These are phyloP conservation scores for Pantherophis vulpinus DNA, from an alignment of 2,797 vertebrate species.

Conservation along the genomic window DNA sequence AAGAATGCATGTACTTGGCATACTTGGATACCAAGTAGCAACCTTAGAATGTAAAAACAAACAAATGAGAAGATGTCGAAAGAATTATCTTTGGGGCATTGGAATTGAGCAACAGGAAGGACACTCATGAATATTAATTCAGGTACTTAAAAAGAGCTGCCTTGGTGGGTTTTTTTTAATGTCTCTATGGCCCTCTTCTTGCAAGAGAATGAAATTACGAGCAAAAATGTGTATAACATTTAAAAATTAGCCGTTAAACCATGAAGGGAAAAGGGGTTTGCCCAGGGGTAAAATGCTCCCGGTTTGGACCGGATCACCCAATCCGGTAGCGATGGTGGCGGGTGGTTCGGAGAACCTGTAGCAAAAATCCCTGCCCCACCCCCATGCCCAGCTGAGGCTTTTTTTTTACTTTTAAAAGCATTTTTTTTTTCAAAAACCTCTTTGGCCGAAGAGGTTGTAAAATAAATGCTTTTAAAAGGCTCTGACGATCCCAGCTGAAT, in stretches of 20 bases:
- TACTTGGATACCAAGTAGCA: background rate
- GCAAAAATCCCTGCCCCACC: too few species aligned
- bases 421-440: too few species aligned
- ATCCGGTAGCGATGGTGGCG: too few species aligned
- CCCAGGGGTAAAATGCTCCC: too few species aligned
- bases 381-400: too few species aligned
- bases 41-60: background rate
- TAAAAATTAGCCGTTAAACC: background rate
- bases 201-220: background rate
- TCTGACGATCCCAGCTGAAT: too few species aligned
- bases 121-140: background rate
- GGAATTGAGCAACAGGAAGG: background rate
- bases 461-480: too few species aligned
- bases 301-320: too few species aligned
- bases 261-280: background rate
- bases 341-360: too few species aligned
- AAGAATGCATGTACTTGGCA: slow-evolving; percentile 3
- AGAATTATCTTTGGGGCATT: slow-evolving; percentile 5
- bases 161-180: background rate
- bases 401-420: too few species aligned
- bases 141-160: background rate
- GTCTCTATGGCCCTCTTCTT: background rate
- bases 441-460: too few species aligned
- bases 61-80: background rate
- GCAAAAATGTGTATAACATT: background rate